These are phyloP conservation scores for Podotricha telesiphe DNA, from an alignment of 2,888 invertebrate genomes.

Conservation along the genomic window DNA sequence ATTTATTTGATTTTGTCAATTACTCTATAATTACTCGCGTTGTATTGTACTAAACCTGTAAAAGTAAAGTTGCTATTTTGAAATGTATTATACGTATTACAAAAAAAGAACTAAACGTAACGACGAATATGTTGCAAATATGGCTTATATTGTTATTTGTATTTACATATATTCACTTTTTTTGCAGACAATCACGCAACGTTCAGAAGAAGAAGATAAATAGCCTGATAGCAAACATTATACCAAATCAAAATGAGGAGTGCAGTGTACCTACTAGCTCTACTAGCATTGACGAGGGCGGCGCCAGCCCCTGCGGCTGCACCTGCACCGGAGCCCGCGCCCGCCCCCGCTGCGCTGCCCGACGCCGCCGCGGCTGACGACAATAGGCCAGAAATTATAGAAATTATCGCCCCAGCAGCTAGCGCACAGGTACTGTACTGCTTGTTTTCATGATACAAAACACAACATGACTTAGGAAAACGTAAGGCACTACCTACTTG, in stretches of 20 bases:
- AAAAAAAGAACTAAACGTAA: not conserved
- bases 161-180: not conserved
- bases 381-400: conserved; percentile 76
- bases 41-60: not conserved
- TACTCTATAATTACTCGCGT: not conserved
- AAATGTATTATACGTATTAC: not conserved
- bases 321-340: conserved; percentile 52
- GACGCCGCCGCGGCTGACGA: conserved; percentile 58
- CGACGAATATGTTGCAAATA: not conserved
- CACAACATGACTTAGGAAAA: not conserved
- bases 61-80: not conserved
- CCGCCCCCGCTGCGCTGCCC: conserved; percentile 56
- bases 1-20: not conserved
- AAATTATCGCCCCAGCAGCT: conserved; percentile 79
- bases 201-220: conserved; percentile 8
- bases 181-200: conserved; percentile 14
- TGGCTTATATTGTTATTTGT: too few species aligned
- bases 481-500: not conserved
- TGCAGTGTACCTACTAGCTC: conserved; percentile 54
- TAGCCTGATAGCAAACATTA: conserved; percentile 17
- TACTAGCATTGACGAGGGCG: conserved; percentile 53
- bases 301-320: conserved; percentile 52
- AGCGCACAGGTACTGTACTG: conserved; percentile 64
- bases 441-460: not conserved
- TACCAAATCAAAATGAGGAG: conserved; percentile 56